Conservation (phyloP, 2,113 vertebrate genomes). For the Meriones unguiculatus region DNA sequence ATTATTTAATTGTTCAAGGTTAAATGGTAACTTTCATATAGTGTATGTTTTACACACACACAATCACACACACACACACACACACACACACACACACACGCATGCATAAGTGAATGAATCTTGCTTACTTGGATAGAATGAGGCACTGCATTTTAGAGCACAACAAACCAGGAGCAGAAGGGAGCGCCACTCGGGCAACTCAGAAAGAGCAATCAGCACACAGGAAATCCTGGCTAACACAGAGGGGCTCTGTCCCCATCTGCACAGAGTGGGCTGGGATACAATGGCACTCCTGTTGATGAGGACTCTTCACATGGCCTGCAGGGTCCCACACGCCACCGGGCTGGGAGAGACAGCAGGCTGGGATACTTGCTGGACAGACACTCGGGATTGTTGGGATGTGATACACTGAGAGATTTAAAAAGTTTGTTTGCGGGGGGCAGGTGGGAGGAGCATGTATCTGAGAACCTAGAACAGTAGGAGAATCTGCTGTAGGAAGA, state of each 20-base stretch:
- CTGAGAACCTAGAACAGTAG: not conserved
- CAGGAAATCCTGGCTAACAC: slow-evolving; percentile 72
- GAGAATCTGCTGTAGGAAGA: too few relatives aligned
- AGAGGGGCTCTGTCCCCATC: slow-evolving; percentile 71
- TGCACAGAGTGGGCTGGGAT: not conserved
- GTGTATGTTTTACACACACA: not conserved
- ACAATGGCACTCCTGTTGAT: slow-evolving; percentile 71
- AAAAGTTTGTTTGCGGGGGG: not conserved
- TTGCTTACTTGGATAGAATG: not conserved
- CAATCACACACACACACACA: not conserved
- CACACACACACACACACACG: too few relatives aligned
- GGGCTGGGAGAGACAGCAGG: not conserved
- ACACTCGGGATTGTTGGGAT: not conserved
- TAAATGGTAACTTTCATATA: not conserved
- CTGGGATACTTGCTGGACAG: slow-evolving; percentile 7
- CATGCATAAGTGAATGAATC: too few relatives aligned
- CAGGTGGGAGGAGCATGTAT: not conserved
- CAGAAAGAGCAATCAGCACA: not conserved
- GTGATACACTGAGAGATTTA: not conserved
- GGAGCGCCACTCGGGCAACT: not conserved
- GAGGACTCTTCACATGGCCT: slow-evolving; percentile 49
- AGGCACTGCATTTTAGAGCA: not conserved
- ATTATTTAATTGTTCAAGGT: not conserved
- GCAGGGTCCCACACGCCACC: slow-evolving; percentile 8
- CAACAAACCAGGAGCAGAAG: not conserved